Base-by-base conservation (phyloP, 92 coral and sea anemone species). In the Zoanthus sociatus region DNA sequence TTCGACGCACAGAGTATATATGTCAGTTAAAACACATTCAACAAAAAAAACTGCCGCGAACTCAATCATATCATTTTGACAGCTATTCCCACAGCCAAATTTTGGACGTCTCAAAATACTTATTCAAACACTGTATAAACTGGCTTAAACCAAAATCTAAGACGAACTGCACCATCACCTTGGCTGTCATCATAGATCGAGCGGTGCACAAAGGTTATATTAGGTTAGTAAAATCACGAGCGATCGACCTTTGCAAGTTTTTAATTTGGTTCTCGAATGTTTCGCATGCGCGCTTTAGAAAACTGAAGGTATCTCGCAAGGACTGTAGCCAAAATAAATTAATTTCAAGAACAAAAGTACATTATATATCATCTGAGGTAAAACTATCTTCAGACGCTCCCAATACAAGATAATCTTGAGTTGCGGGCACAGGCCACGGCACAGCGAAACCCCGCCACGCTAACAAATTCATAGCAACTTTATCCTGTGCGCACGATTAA, bases 131-230 rank as follows among this genome's bases (percentile, higher is more conserved):
- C 17, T 8, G 14, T 48, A 48, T 18, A 64, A 16, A 14, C 61
- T 17, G 54, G 33, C 31, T 45, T 37, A 61, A 31, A 37, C 60
- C 0, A 72, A 66, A 46, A 81, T 21, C 73, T 66, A n/a, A n/a
- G 12, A 81, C 32, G 42, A 47, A 81, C 18, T 3, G 47, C 54
- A 74, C 31, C 26, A 16, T 60, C 64, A 7, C 32, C 71, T 42
- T 45, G 61, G 58, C 9, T 51, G 7, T 81, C 53, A 30, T 0
- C 15, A 30, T 67, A 18, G 46, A 20, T 16, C 14, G 76, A 64
- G 45, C 66, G 47, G 85, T 73, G 85, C 85, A 81, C 74, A 81
- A 81, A 81, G 85, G 85, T 81, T 81, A 81, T 37, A 37, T 37
- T 37, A 17, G 37, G 20, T 21, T 50, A 50, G 63, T 14, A 13